Evolutionary conservation across 2,113 vertebrate genomes (phyloP).

Genomic region (Chlorodrepanis virens): DNA sequence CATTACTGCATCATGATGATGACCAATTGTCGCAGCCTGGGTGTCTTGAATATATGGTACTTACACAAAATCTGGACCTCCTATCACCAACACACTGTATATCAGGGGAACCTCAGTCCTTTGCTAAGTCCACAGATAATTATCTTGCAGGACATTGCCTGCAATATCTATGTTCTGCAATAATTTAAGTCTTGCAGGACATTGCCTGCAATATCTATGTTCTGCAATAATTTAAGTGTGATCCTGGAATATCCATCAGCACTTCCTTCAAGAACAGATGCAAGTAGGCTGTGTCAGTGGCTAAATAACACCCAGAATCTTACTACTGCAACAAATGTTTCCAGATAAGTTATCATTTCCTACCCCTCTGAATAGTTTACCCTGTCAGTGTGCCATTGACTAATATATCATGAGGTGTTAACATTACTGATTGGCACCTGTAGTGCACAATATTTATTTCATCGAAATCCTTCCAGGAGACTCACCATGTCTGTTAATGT

Average conservation of each 20-base stretch:
- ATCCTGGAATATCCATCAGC: background rate
- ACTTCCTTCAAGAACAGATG: background rate
- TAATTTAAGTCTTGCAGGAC: background rate
- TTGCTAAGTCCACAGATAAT: background rate
- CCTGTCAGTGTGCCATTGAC: background rate
- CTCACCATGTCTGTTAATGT: background rate
- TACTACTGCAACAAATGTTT: background rate
- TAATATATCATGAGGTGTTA: background rate
- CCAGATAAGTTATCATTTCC: background rate
- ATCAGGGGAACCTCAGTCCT: background rate
- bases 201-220: background rate
- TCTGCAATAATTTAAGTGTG: background rate
- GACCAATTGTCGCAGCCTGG: background rate
- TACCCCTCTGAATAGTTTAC: background rate
- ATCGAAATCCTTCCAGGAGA: background rate
- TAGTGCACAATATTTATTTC: background rate
- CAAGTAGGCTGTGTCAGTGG: background rate
- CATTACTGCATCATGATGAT: background rate
- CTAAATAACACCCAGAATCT: background rate
- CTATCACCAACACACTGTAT: background rate
- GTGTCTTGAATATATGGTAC: background rate
- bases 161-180: background rate
- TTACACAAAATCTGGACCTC: background rate
- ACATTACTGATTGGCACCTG: background rate
- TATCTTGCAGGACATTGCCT: rapidly evolving